These are phyloP conservation scores for Polydrusus pterygomalis DNA, from an alignment of 2,888 invertebrate species.

Conservation along the genomic window DNA sequence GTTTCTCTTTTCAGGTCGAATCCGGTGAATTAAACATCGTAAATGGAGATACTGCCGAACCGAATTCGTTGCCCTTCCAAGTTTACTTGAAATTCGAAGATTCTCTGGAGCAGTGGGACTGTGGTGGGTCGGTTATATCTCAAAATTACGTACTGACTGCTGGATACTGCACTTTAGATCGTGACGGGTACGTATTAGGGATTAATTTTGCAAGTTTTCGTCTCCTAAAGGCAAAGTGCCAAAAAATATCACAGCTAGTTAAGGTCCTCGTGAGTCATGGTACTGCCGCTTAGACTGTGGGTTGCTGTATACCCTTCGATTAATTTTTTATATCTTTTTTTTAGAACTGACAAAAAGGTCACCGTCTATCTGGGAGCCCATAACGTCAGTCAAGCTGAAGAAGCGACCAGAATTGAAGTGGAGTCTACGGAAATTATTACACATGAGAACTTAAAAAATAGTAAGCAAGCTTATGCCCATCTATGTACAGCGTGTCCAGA, in stretches of 20 bases:
- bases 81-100: slow-evolving; percentile 6
- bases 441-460: slow-evolving; percentile 13
- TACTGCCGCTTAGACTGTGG: not conserved
- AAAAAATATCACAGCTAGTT: too few species aligned
- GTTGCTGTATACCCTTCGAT: too few species aligned
- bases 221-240: too few species aligned
- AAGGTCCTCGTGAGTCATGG: too few species aligned
- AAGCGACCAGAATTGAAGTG: slow-evolving; percentile 7
- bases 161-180: slow-evolving; percentile 9
- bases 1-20: too few species aligned
- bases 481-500: too few species aligned
- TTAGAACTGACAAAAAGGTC: slow-evolving; percentile 9
- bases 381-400: not conserved
- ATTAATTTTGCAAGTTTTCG: too few species aligned
- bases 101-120: slow-evolving; percentile 7
- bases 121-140: not conserved
- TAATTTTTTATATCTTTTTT: too few species aligned
- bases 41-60: not conserved
- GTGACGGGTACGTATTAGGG: slow-evolving; percentile 4
- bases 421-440: slow-evolving; percentile 18
- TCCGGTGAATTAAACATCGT: not conserved
- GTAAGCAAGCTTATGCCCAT: too few species aligned
- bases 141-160: slow-evolving; percentile 13
- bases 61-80: not conserved
- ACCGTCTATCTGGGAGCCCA: slow-evolving; percentile 17